Base-by-base conservation (phyloP, 2,113 vertebrate species). In the Chloroceryle aenea region DNA sequence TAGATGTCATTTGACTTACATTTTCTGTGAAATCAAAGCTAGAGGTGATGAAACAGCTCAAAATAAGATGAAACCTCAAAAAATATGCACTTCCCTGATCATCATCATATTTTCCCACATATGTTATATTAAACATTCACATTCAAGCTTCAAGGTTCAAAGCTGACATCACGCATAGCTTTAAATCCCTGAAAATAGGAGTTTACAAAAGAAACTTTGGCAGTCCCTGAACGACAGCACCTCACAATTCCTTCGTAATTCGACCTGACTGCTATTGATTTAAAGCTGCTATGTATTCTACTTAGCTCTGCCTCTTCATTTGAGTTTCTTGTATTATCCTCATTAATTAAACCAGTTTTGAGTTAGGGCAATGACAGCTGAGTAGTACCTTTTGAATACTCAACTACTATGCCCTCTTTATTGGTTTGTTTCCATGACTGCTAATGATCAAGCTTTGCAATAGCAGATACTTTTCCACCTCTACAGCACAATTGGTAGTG, bases 291-390 rank as follows among this genome's bases (percentile, higher is more conserved):
- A 52, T 38, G 52, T 48, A 93, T 93, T 94, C 83, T 29, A 19
- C 43, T 82, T 78, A 52, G 59, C 27, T 74, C 68, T 86, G 43
- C 53, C 27, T 92, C 56, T 62, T 79, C 50, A 50, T 80, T 66
- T 34, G 42, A 96, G 79, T 90, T 96, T 84, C 71, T 76, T 56
- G 18, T 59, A 81, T 83, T 84, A 61, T 38, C 68, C 67, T 81
- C 68, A 68, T 77, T 75, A 91, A 78, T 87, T 82, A 76, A 93
- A 81, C 19, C 22, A 17, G 2, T 71, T 91, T 59, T 76, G 45
- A 73, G 36, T 36, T 26, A 22, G 26, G 14, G 53, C 55, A 83
- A 3, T 56, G 83, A 84, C 56, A 92, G 88, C 14, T 30, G 14
- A 61, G 47, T 14, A 42, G 34, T 2, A 59, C 22, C 59, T 93